Evolutionary conservation across 2,113 vertebrate genomes (phyloP), one percentile per base, ranked within the genome.

Genomic region (Sturnus vulgaris): DNA sequence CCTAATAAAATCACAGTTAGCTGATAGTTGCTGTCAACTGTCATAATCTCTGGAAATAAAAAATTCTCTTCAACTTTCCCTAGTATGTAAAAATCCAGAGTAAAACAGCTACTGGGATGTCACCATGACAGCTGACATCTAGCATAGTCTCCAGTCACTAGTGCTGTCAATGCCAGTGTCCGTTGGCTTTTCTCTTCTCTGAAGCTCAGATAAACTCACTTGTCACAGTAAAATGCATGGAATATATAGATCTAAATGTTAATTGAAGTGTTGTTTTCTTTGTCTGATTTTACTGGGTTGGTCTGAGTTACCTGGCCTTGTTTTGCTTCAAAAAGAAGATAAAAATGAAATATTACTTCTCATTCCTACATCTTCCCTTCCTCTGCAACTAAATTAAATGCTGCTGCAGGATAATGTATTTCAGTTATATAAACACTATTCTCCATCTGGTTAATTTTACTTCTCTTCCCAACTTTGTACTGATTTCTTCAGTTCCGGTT

Each of bases 361-460:
- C 13, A 53, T 83, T 86, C 39, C 42, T 90, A 7, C 1, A 2
- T 72, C 31, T 69, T 80, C 55, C 18, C 7, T 86, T 82, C 25
- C 37, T 9, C 20, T 44, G 42, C 28, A 81, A 64, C 10, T 44
- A 37, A 76, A 88, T 37, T 50, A 52, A 75, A 47, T 63, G 19
- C 25, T 73, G 30, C 31, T 59, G 23, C 71, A 83, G 35, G 39
- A 80, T 57, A 50, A 50, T 56, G 27, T 50, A 5, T 40, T 35
- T 88, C 20, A 60, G 24, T 82, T 86, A 57, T 5, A 31, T 82
- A 69, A 91, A 65, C 18, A 20, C 8, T 52, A 6, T 31, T 87
- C 64, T 66, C 92, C 44, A n/a, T 90, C 65, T 81, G 52, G 4
- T 68, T 86, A 47, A 55, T 88, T 88, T 84, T 87, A 55, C 14